A percentile compares a stretch with the other conserved stretches of the same genome.
phyloP scores from a whole-genome alignment of 2,797 vertebrate genomes.

The Hydrolagus colliei region DNA sequence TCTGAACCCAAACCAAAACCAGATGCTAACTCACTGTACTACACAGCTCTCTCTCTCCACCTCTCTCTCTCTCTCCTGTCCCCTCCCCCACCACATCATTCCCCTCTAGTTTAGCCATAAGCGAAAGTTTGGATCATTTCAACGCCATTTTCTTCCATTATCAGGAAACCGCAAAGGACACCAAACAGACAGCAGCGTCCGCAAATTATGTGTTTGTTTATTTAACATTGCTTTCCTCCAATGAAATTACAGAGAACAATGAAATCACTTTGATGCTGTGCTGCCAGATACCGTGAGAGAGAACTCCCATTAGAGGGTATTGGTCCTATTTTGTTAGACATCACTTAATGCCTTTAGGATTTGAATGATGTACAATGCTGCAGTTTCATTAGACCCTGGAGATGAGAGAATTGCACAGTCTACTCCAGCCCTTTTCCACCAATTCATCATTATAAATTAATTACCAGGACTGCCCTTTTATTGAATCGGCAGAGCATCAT shows the following conservation, averaged over 20 bases:
- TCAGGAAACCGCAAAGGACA: not conserved
- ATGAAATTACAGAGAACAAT: not conserved
- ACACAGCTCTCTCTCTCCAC: too few species aligned
- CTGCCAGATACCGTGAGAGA: not conserved
- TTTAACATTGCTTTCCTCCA: not conserved
- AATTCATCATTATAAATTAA: constrained; percentile 22
- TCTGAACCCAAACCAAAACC: not conserved
- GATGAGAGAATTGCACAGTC: not conserved
- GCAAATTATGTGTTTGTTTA: not conserved
- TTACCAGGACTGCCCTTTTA: not conserved
- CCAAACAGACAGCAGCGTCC: not conserved
- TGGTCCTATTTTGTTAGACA: not conserved
- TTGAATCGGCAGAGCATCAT: too few species aligned
- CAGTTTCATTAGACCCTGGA: not conserved
- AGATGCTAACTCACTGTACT: not conserved
- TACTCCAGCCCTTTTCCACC: not conserved
- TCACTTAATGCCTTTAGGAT: not conserved
- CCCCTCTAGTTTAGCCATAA: not conserved
- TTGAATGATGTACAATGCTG: not conserved
- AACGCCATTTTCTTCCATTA: not conserved
- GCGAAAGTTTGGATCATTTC: not conserved
- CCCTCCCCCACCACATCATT: too few species aligned
- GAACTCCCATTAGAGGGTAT: not conserved
- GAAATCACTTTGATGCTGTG: not conserved
- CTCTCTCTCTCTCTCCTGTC: not conserved